Conservation (phyloP, 2,797 vertebrate species). For the Channa striata region DNA sequence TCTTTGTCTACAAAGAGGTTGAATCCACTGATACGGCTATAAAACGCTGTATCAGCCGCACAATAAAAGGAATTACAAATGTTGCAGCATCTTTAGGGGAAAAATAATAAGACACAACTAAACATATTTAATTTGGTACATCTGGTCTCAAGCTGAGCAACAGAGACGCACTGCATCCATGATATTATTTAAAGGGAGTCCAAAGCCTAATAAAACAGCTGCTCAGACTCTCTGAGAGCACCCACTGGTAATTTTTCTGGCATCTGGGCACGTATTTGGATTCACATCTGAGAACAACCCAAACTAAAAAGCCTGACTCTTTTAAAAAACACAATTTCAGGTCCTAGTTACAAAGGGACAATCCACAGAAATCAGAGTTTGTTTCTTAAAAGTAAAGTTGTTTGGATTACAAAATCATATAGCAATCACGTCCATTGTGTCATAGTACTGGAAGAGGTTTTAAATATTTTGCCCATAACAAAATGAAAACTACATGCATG, state of each 20-base stretch:
- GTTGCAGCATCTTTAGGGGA: neutral
- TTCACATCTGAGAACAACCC: conserved; percentile 2
- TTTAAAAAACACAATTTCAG: no score
- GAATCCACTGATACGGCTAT: neutral
- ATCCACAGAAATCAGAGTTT: no score
- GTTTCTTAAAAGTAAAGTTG: no score
- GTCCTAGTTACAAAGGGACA: no score
- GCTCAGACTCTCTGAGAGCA: conserved; percentile 13
- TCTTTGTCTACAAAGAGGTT: neutral
- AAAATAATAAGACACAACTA: neutral
- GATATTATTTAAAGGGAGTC: conserved; percentile 10
- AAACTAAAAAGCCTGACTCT: neutral
- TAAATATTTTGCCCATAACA: neutral
- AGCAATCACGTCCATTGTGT: no score
- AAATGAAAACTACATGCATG: neutral
- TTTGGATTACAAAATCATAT: no score
- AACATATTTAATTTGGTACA: conserved; percentile 5
- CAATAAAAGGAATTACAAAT: neutral
- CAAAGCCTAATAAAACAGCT: conserved; percentile 32
- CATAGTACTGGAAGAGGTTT: no score
- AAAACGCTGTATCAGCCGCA: neutral
- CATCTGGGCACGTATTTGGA: conserved; percentile 9
- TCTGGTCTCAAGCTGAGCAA: conserved; percentile 7
- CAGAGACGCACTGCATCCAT: conserved; percentile 12
- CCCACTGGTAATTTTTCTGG: conserved; percentile 8